phyloP scores from a whole-genome alignment of 2,113 vertebrate species.

The Mandrillus leucophaeus region DNA sequence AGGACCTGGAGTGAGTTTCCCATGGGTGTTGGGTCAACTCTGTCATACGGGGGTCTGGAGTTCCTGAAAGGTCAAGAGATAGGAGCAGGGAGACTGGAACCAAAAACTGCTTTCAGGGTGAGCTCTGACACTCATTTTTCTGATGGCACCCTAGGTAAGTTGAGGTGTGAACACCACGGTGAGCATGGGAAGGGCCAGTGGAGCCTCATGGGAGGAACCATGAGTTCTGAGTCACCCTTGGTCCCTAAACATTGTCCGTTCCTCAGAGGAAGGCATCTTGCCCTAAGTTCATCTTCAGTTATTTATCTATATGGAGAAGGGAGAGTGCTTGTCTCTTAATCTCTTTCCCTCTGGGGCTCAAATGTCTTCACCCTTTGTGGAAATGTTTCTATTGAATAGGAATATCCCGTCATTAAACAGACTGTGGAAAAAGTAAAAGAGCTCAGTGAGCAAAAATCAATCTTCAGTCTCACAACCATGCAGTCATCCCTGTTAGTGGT shows the following conservation, averaged over 20 bases:
- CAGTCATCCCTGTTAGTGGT: not conserved
- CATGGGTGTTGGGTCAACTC: fast-evolving
- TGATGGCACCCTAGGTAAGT: no score
- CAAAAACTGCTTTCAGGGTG: not conserved
- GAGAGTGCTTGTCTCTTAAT: not conserved
- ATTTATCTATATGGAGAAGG: not conserved
- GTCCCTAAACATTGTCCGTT: no score
- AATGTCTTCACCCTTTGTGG: not conserved
- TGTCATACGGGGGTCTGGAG: fast-evolving
- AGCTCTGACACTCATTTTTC: fast-evolving
- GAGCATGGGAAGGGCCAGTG: not conserved
- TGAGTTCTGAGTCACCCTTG: not conserved
- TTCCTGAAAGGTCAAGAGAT: not conserved
- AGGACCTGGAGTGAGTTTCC: constrained; percentile 61
- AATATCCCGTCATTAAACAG: not conserved
- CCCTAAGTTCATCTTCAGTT: not conserved
- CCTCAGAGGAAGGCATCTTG: not conserved
- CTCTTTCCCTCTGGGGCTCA: not conserved
- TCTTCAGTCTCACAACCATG: not conserved
- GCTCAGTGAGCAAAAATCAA: not conserved
- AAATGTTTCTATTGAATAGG: not conserved
- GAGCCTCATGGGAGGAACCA: no score
- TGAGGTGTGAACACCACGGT: fast-evolving
- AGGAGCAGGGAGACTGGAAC: not conserved
- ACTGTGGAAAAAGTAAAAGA: not conserved